Base-by-base conservation (phyloP, 2,888 invertebrate species). In the Hemicrepidius hirtus region DNA sequence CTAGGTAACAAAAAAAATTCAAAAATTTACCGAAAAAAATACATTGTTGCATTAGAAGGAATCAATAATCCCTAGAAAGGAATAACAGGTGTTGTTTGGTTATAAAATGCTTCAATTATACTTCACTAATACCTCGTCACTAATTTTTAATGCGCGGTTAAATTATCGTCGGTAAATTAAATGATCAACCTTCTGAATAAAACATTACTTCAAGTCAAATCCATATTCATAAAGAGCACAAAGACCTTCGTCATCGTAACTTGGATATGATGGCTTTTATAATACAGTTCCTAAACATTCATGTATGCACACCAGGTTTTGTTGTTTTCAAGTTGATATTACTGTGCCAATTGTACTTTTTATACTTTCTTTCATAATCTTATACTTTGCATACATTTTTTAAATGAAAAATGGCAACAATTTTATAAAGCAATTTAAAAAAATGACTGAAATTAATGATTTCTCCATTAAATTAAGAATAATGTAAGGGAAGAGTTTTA, bases 211-310 rank as follows among this genome's bases (percentile, higher is more conserved):
- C 64, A 69, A 62, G 71, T 74, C 68, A 66, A 62, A 74, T 77
- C 73, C 76, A 77, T 77, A 77, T 77, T 77, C 77, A 77, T 77
- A 73, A 71, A 75, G 57, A 65, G 37, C 60, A 70, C 60, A 53
- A 68, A 63, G 53, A 46, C 28, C 68, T 44, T 35, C 37, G 53
- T 28, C 62, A 63, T 32, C 32, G 32, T 35, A 55, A 63, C 60
- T 59, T 68, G 49, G 28, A 60, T 68, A 37, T 21, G 46, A 62
- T 59, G 16, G 59, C 59, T 40, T 67, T 67, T 59, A 67, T 32
- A n/a, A 32, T 67, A 28, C 35, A 65, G 63, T 72, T 63, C 68
- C 69, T 10, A 74, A 76, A 75, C 74, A 74, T 75, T 71, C 62
- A 67, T 73, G 65, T 66, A 64, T 32, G 32, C 7, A 32, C 32